Evolutionary conservation across 1,140 invertebrate species (phyloP).

Genomic region (Caenorhabditis inopinata): DNA sequence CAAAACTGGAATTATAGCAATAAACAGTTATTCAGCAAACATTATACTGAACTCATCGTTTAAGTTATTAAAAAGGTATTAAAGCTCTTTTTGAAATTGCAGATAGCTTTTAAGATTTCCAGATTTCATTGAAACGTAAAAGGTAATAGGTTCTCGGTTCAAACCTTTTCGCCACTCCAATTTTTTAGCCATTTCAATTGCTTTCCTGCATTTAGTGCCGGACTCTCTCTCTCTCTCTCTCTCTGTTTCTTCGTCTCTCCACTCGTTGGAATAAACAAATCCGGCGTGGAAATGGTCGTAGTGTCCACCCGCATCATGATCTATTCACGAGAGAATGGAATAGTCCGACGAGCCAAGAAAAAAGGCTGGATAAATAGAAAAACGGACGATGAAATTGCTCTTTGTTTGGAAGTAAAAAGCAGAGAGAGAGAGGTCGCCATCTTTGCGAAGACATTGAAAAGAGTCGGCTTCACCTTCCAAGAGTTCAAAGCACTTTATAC

Average conservation of each 20-base stretch:
- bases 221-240: background rate
- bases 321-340: conserved; percentile 28
- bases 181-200: conserved; percentile 33
- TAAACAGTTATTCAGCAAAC: no score
- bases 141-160: background rate
- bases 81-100: no score
- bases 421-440: background rate
- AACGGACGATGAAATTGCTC: conserved; percentile 12
- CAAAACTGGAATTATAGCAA: no score
- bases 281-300: conserved; percentile 31
- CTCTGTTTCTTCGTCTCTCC: background rate
- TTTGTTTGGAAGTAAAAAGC: background rate
- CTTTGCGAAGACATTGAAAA: background rate
- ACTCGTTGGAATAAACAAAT: background rate
- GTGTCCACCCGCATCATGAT: conserved; percentile 33
- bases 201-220: conserved; percentile 16
- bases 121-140: background rate
- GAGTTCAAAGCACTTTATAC: conserved; percentile 21
- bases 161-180: background rate
- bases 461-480: background rate
- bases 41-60: no score
- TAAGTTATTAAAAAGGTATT: no score
- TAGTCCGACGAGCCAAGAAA: background rate
- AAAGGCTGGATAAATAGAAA: background rate
- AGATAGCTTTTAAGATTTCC: no score